Conservation (phyloP, 2,888 invertebrate genomes). For the Merodon equestris region DNA sequence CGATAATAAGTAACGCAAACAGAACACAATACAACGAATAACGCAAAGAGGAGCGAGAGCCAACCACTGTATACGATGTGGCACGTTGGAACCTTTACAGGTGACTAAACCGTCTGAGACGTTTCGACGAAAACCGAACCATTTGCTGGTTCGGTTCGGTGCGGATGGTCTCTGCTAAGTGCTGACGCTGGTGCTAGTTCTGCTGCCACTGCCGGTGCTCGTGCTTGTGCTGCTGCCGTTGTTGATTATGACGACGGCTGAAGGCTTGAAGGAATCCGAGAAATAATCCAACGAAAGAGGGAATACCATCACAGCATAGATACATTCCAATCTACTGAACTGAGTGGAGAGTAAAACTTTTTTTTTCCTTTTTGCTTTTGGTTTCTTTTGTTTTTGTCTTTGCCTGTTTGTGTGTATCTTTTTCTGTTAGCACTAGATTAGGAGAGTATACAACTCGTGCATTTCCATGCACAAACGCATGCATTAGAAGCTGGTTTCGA, state of each 20-base stretch:
- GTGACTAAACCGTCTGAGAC: slow-evolving; percentile 72
- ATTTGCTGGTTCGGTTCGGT: slow-evolving; percentile 40
- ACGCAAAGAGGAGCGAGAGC: slow-evolving; percentile 64
- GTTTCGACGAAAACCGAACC: slow-evolving; percentile 43
- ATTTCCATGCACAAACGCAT: background rate
- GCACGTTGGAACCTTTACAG: slow-evolving; percentile 74
- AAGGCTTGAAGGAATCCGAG: slow-evolving; percentile 42
- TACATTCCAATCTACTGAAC: slow-evolving; percentile 55
- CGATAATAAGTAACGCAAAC: slow-evolving; percentile 57
- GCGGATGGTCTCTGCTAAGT: slow-evolving; percentile 1
- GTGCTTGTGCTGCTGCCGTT: slow-evolving; percentile 7
- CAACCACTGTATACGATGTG: slow-evolving; percentile 71
- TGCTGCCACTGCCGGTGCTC: slow-evolving; percentile 23
- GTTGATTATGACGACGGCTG: slow-evolving; percentile 21
- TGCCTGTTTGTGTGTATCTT: no score
- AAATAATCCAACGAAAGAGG: slow-evolving; percentile 59
- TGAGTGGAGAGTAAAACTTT: slow-evolving; percentile 53
- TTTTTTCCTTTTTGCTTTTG: background rate
- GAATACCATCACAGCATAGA: slow-evolving; percentile 33
- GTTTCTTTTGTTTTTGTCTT: background rate
- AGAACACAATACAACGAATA: slow-evolving; percentile 65
- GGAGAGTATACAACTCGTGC: slow-evolving; percentile 1
- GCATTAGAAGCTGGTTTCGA: slow-evolving; percentile 59
- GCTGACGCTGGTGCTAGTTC: slow-evolving; percentile 1
- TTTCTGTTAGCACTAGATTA: slow-evolving; percentile 22